Conservation (phyloP, 2,113 vertebrate species). For the Aix galericulata region DNA sequence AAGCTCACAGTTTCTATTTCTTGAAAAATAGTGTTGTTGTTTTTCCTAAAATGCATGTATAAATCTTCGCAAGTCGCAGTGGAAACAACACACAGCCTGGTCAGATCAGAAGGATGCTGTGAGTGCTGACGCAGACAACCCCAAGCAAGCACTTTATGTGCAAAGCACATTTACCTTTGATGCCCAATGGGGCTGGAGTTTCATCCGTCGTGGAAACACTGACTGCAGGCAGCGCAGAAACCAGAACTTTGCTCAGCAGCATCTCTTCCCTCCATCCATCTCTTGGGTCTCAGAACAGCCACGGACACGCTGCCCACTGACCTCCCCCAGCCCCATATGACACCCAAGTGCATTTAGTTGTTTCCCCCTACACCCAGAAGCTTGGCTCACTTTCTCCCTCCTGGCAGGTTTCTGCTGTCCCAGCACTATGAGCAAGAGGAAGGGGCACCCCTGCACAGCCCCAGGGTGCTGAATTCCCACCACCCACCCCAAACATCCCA, state of each 20-base stretch:
- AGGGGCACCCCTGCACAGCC: neutral
- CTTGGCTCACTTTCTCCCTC: neutral
- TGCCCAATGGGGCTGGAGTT: neutral
- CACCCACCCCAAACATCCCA: neutral
- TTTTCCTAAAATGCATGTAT: neutral
- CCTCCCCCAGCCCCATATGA: accelerated
- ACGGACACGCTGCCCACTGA: neutral
- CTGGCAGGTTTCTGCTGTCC: neutral
- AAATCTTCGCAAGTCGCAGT: neutral
- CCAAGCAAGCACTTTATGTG: neutral
- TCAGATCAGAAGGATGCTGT: neutral
- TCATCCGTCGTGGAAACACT: neutral
- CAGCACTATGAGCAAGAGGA: neutral
- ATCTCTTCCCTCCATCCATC: neutral
- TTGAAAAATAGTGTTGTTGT: neutral
- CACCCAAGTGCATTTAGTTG: neutral
- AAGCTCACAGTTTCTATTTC: neutral
- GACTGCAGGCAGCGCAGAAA: neutral
- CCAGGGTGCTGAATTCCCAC: neutral
- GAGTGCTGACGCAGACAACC: neutral
- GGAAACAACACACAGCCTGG: neutral
- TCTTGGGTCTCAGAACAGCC: neutral
- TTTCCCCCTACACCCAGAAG: neutral
- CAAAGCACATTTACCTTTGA: neutral
- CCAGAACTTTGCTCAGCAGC: neutral